Base-by-base conservation (phyloP, 2,113 vertebrate species). In the Elgaria multicarinata region DNA sequence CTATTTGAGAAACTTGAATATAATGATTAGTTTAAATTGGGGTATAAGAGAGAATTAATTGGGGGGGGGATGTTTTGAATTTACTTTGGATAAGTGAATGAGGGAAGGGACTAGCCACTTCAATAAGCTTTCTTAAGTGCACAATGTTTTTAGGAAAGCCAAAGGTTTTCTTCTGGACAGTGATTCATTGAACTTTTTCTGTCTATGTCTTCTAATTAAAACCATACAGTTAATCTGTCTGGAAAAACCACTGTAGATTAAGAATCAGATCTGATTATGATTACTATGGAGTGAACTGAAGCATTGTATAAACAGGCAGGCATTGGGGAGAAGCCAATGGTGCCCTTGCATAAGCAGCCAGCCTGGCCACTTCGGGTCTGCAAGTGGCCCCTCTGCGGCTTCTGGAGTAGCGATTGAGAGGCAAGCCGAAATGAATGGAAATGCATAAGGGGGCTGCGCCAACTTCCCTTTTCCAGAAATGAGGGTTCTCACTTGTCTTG, bases 1-100 rank as follows among this genome's bases (percentile, higher is more conserved):
- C 81, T 88, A 24, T 90, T 96, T 95, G 20, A 94, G 93, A 94
- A 91, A 78, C 81, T 83, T 88, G 91, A 94, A 85, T 76, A 84
- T 33, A 46, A 90, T 79, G 91, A 88, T 89, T 83, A 86, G 71
- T 92, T 93, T 82, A 53, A 93, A 84, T 91, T 94, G 76, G 28
- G 3, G 88, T 92, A 89, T 82, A 75, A 92, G 79, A 83, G 50
- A 14, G 81, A 86, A 80, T 13, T 80, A 62, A 81, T 80, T 87
- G 55, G 55, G 6, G 5, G 36, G 28, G 2, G 50, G 33, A 36
- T 69, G 62, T 7, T 88, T 71, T 88, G 39, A n/a, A 46, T 79
- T 87, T n/a, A 67, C 75, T 85, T 72, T 16, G 28, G 39, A 66
- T 66, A n/a, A 46, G 12, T 66, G 62, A 66, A 26, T 6, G 66